Base-by-base conservation (phyloP, 2,113 vertebrate genomes). In the Tychaedon coryphoeus region DNA sequence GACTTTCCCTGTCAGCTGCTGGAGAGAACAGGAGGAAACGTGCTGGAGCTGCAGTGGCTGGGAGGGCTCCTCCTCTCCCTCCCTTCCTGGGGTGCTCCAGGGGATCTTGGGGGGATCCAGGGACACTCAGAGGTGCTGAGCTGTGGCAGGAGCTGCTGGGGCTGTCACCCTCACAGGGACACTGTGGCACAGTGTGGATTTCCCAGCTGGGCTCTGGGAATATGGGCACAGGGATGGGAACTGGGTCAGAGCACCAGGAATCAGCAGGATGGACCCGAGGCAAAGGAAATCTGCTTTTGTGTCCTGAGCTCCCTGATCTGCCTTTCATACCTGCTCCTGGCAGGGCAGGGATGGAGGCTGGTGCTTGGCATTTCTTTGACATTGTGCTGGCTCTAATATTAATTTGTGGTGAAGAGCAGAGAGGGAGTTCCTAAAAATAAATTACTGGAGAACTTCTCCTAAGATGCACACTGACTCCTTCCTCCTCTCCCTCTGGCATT, bases 161-260 rank as follows among this genome's bases (percentile, higher is more conserved):
- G 51, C 36, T 54, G 17, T 51, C 78, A 36, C 69, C 40, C 40
- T 45, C 5, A 0, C 42, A 7, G 87, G 50, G 62, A 42, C 51
- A 1, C 29, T 9, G 31, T 74, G 72, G 31, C 58, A 47, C 1
- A 2, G 9, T 6, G 3, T n/a, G 57, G 58, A 25, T 69, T 42
- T 4, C 43, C 75, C 10, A 48, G 23, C 47, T 48, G 47, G 47
- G 22, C 47, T 48, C 47, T 48, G 47, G 47, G 40, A 40, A 40
- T 40, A 40, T 3, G 15, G 74, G 43, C 0, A 3, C 18, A 2
- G 38, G 19, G n/a, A 2, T 4, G 19, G 54, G 15, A 47, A 14
- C 26, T 43, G 84, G 61, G 23, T 26, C 51, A 64, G 54, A 66
- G 23, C 20, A 4, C 6, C 23, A 33, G 47, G 14, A 78, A 1